phyloP scores from a whole-genome alignment of 2,888 invertebrate genomes.

The Pristionchus exspectatus region DNA sequence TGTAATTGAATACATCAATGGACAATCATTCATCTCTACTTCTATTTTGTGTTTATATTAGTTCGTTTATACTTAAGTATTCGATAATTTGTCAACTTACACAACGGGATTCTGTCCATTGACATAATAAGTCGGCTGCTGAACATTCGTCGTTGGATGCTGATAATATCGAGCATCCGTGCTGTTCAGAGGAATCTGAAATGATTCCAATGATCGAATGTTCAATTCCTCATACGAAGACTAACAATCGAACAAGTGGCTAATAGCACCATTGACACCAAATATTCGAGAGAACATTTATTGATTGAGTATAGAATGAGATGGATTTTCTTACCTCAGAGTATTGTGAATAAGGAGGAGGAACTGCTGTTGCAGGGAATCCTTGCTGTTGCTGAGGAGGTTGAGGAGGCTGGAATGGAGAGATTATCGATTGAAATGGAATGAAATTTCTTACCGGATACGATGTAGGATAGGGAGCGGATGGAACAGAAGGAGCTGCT shows the following conservation, averaged over 20 bases:
- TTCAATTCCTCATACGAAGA: background rate
- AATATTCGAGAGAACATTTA: background rate
- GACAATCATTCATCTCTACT: too few species aligned
- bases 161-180: background rate
- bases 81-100: background rate
- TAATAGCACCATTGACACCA: background rate
- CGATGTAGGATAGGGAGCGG: background rate
- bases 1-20: background rate
- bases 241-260: background rate
- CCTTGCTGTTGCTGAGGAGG: background rate
- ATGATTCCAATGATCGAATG: background rate
- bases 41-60: too few species aligned
- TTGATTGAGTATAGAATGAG: background rate
- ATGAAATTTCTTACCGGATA: background rate
- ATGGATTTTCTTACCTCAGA: background rate
- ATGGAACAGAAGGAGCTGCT: background rate
- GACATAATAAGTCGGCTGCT: constrained; percentile 8
- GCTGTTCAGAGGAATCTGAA: constrained; percentile 10
- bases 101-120: constrained; percentile 3
- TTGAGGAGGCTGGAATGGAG: background rate
- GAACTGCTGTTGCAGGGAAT: background rate
- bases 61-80: background rate
- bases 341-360: constrained; percentile 19
- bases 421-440: background rate
- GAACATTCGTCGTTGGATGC: background rate